A percentile compares a stretch with the other conserved stretches of the same genome.
phyloP scores from a whole-genome alignment of 2,797 vertebrate genomes.

The Tiaroga cobitis region DNA sequence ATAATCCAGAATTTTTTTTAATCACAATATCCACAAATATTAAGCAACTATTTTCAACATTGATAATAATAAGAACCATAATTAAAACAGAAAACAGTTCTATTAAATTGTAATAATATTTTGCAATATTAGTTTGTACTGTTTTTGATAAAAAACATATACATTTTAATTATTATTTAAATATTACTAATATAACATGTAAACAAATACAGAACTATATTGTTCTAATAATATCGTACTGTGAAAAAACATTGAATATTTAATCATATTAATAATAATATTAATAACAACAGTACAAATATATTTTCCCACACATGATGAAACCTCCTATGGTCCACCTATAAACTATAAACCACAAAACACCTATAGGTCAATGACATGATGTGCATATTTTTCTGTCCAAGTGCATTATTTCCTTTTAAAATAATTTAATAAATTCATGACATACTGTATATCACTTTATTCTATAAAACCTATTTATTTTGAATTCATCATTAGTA shows the following conservation, averaged over 20 bases:
- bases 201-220: neutral
- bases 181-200: neutral
- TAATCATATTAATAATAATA: neutral
- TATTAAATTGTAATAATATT: neutral
- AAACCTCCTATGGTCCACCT: neutral
- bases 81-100: neutral
- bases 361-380: neutral
- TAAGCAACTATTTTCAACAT: neutral
- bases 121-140: neutral
- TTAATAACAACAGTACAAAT: neutral
- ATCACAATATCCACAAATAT: neutral
- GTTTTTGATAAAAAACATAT: neutral
- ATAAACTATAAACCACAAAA: conserved; percentile 4
- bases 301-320: neutral
- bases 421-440: too few relatives aligned
- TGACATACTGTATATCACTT: too few relatives aligned
- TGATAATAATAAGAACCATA: neutral
- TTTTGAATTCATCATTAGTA: too few relatives aligned
- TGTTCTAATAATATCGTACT: neutral
- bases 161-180: neutral
- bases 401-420: too few relatives aligned
- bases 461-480: too few relatives aligned
- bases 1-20: neutral
- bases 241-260: neutral
- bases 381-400: too few relatives aligned